Evolutionary conservation across 2,113 vertebrate genomes (phyloP).

Genomic region (Psilopsiagon aymara): DNA sequence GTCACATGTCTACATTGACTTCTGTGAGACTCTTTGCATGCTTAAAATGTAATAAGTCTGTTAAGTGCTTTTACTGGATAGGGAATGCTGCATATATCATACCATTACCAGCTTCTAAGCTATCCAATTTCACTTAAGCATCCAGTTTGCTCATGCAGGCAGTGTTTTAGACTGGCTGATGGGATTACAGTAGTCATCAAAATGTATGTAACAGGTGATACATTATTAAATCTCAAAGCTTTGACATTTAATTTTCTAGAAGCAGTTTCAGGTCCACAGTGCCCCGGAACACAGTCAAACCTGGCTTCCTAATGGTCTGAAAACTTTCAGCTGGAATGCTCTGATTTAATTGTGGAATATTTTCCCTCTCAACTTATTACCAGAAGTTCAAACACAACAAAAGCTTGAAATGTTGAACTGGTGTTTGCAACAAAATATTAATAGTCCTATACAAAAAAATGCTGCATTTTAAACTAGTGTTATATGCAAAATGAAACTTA

Average conservation of each 20-base stretch:
- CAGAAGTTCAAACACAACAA: background rate
- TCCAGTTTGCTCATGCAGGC: background rate
- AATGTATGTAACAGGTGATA: background rate
- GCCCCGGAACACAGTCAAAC: background rate
- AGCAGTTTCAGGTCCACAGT: background rate
- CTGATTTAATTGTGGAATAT: background rate
- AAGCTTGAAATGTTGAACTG: background rate
- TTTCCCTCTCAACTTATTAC: background rate
- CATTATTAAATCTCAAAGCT: background rate
- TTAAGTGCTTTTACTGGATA: background rate
- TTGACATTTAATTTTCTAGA: constrained; percentile 1
- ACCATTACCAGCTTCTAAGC: background rate
- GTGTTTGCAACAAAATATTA: background rate
- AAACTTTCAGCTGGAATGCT: background rate
- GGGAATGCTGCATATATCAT: background rate
- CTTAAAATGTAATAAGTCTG: background rate
- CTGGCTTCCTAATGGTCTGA: background rate
- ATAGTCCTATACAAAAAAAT: background rate
- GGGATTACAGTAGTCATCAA: background rate
- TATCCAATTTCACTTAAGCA: background rate
- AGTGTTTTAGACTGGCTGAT: background rate
- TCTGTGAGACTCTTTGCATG: background rate
- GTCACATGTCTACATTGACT: background rate
- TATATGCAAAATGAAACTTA: background rate
- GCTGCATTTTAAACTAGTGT: background rate